Evolutionary conservation across 2,797 vertebrate species (phyloP).

Genomic region (Graptemys geographica): DNA sequence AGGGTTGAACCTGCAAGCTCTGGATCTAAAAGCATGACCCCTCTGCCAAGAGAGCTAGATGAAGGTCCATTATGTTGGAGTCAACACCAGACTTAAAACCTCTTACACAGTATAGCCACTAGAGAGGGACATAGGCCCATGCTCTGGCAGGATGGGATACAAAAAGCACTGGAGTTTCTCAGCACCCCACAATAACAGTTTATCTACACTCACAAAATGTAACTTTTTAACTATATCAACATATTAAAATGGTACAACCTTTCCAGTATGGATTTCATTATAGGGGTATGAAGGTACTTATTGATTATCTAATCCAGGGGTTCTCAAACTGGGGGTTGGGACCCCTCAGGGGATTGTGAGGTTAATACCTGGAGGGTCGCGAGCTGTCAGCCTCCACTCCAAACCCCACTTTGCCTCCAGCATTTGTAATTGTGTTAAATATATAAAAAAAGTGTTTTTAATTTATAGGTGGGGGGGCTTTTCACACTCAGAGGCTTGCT

Average conservation of each 20-base stretch:
- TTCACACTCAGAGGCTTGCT: too few species aligned
- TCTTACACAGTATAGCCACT: background rate
- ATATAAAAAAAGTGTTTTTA: too few species aligned
- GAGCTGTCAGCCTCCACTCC: too few species aligned
- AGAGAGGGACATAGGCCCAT: background rate
- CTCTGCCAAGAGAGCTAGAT: background rate
- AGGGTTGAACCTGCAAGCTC: background rate
- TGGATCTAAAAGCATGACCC: background rate
- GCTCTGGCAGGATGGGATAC: background rate
- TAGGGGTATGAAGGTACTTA: background rate
- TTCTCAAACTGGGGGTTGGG: too few species aligned
- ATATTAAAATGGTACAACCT: background rate
- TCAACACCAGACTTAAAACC: background rate
- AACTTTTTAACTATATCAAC: background rate
- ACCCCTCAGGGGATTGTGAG: too few species aligned
- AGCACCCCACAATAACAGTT: background rate
- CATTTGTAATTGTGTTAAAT: too few species aligned
- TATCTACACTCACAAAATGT: background rate
- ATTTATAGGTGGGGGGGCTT: fast-evolving
- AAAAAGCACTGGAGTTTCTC: background rate
- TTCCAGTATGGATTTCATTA: background rate
- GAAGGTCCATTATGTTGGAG: background rate
- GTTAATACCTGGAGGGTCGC: too few species aligned
- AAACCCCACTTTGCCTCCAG: too few species aligned
- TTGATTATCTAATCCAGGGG: background rate